These are phyloP conservation scores for Noctua janthina DNA, from an alignment of 2,888 invertebrate genomes.

Conservation along the genomic window DNA sequence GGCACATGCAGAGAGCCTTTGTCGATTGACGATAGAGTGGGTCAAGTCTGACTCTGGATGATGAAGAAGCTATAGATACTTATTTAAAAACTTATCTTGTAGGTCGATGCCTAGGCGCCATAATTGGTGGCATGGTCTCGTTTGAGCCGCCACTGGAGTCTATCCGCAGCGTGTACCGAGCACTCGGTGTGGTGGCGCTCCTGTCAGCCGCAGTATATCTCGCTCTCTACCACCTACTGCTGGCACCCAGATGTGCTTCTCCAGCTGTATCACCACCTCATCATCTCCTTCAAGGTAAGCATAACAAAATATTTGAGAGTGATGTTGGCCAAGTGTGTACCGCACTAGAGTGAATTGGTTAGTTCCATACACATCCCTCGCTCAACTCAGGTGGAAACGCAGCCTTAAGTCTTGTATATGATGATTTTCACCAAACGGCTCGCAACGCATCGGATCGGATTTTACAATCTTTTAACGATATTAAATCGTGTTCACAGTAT, in stretches of 20 bases:
- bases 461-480: too few relatives aligned
- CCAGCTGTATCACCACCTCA: conserved; percentile 92
- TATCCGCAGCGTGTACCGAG: conserved; percentile 90
- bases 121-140: conserved; percentile 91
- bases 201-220: conserved; percentile 93
- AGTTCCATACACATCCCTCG: too few relatives aligned
- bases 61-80: neutral
- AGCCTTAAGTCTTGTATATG: neutral
- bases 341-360: neutral
- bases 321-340: conserved; percentile 2
- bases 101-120: conserved; percentile 94
- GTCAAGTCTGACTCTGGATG: neutral
- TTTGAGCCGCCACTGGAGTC: conserved; percentile 84
- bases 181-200: conserved; percentile 92
- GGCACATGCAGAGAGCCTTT: neutral
- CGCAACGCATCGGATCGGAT: too few relatives aligned
- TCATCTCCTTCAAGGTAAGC: conserved; percentile 91
- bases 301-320: neutral
- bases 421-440: too few relatives aligned
- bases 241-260: conserved; percentile 94
- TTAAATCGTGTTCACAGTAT: too few relatives aligned
- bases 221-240: conserved; percentile 93
- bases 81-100: neutral
- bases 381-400: too few relatives aligned
- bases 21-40: neutral